phyloP scores from a whole-genome alignment of 2,113 vertebrate genomes.

The Varanus salvator region DNA sequence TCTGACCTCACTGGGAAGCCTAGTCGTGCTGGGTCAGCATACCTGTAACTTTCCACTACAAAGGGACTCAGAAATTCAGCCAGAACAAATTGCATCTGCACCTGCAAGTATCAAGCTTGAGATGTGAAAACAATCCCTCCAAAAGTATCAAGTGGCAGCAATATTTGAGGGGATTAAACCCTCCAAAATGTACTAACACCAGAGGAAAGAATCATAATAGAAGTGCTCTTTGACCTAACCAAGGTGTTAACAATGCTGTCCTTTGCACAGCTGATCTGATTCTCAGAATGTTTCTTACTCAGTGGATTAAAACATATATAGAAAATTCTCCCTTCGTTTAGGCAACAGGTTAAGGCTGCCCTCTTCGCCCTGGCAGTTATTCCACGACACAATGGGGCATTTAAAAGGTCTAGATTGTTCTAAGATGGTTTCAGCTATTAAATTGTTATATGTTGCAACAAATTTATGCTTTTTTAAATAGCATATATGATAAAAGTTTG shows the following conservation, averaged over 20 bases:
- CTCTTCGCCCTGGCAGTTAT: too few relatives aligned
- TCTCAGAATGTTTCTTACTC: neutral
- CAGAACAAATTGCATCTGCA: neutral
- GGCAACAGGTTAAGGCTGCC: too few relatives aligned
- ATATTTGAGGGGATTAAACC: neutral
- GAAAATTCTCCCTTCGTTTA: too few relatives aligned
- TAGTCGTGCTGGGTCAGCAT: slow-evolving; percentile 66
- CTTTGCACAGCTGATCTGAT: neutral
- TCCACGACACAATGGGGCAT: too few relatives aligned
- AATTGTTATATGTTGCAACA: too few relatives aligned
- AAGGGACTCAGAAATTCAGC: slow-evolving; percentile 42
- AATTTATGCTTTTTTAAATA: too few relatives aligned
- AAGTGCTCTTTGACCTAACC: neutral
- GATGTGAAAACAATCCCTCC: neutral
- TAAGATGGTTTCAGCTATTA: too few relatives aligned
- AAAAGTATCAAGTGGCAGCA: neutral
- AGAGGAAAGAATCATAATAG: neutral
- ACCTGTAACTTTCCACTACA: slow-evolving; percentile 81
- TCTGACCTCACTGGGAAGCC: slow-evolving; percentile 72
- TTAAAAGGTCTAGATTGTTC: too few relatives aligned
- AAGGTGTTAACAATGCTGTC: neutral
- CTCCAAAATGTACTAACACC: neutral
- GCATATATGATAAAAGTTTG: too few relatives aligned
- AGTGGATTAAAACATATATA: too few relatives aligned
- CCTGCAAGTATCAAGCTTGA: neutral